Conservation (phyloP, 2,888 invertebrate species). For the Nomada hirtipes region DNA sequence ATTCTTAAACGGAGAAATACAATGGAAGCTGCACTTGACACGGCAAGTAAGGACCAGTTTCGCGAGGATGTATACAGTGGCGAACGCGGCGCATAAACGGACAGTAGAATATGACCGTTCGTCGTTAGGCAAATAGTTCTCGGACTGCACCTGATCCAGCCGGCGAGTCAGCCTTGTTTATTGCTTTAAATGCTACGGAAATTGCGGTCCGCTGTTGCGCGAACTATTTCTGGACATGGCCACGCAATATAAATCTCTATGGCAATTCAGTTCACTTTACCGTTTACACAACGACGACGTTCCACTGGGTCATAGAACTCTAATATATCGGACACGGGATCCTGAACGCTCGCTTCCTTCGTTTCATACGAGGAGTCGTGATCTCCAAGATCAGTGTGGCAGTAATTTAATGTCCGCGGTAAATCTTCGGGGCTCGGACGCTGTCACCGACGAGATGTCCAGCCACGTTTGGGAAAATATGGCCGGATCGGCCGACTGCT, state of each 20-base stretch:
- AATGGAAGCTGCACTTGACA: slow-evolving; percentile 13
- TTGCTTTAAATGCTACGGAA: background rate
- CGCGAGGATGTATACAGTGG: background rate
- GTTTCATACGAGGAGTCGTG: slow-evolving; percentile 46
- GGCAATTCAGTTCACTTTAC: background rate
- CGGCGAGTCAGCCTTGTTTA: background rate
- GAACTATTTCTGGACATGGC: no score
- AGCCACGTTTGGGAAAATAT: slow-evolving; percentile 64
- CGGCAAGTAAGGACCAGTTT: background rate
- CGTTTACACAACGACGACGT: background rate
- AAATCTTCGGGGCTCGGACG: slow-evolving; percentile 63
- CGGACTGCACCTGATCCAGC: slow-evolving; percentile 15
- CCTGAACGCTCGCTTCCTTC: background rate
- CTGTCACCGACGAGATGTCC: slow-evolving; percentile 50
- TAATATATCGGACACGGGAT: slow-evolving; percentile 28
- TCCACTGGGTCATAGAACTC: background rate
- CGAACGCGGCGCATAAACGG: slow-evolving; percentile 19
- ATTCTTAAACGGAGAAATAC: background rate
- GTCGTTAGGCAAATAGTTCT: slow-evolving; percentile 30
- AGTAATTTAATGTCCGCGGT: slow-evolving; percentile 66
- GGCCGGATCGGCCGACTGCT: slow-evolving; percentile 52
- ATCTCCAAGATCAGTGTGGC: slow-evolving; percentile 64
- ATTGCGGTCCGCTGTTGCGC: background rate
- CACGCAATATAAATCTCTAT: no score
- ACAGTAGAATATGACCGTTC: slow-evolving; percentile 20